Evolutionary conservation across 2,888 invertebrate species (phyloP).

Genomic region (Phlogophora meticulosa): DNA sequence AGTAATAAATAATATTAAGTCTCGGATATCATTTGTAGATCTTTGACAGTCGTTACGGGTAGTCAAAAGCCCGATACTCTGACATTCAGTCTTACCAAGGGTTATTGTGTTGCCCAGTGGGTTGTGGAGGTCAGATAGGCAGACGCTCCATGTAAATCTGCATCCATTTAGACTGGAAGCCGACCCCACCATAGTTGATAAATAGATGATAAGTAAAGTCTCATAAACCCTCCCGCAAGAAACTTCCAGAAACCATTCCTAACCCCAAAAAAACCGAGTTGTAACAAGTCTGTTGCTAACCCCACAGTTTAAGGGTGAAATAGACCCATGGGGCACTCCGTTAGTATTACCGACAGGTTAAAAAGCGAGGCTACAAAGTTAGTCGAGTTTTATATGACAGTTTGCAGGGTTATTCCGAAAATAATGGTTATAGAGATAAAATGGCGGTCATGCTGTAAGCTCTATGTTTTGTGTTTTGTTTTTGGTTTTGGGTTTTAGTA

Average conservation of each 20-base stretch:
- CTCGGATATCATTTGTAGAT: no score
- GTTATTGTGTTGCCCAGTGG: no score
- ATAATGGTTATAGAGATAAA: slow-evolving; percentile 52
- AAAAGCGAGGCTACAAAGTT: slow-evolving; percentile 55
- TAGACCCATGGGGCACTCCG: slow-evolving; percentile 51
- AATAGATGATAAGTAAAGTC: no score
- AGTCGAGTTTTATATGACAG: slow-evolving; percentile 58
- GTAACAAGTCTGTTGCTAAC: slow-evolving; percentile 45
- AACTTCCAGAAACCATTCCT: not conserved
- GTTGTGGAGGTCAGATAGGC: no score
- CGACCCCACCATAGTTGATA: no score
- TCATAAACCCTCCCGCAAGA: slow-evolving; percentile 9
- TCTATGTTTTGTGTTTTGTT: slow-evolving; percentile 5
- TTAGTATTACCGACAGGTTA: slow-evolving; percentile 57
- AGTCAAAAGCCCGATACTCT: no score
- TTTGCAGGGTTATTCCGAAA: slow-evolving; percentile 51
- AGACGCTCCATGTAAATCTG: no score
- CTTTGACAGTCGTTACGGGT: no score
- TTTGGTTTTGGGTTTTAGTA: slow-evolving; percentile 16
- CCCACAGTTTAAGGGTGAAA: slow-evolving; percentile 60
- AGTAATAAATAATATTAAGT: no score
- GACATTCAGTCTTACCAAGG: no score
- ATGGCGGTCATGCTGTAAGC: slow-evolving; percentile 10
- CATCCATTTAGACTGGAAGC: no score
- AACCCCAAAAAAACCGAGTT: slow-evolving; percentile 32